Evolutionary conservation across 2,888 invertebrate species (phyloP), one percentile per base, ranked within the genome.

Genomic region (Ochropacha duplaris): DNA sequence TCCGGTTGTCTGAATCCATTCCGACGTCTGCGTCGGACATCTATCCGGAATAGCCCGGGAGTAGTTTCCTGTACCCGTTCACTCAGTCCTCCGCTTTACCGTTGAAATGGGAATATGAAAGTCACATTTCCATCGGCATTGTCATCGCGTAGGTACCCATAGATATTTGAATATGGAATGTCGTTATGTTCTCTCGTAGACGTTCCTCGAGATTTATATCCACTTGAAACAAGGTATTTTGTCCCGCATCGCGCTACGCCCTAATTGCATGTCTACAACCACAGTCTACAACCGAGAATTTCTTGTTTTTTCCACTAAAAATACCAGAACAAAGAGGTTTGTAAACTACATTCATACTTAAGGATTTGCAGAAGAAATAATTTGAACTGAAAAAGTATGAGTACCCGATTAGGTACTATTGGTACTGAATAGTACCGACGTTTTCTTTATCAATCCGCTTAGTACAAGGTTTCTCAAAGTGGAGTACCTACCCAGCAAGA

Each of bases 131-230:
- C 60, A 64, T 60, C 61, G 60, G 58, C 51, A 69, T 69, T 71
- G 67, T 67, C 61, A 62, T 50, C 56, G 61, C 39, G 44, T 31
- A 31, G 31, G 31, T 56, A 66, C 55, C 55, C 61, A 65, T 11
- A 51, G 67, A 72, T 66, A 75, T 79, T 79, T 75, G 75, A 81
- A 81, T 79, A 77, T 73, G 72, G 72, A 81, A 81, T 76, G 76
- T 74, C 71, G 71, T 66, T 74, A 75, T 78, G 76, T 76, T 75
- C 66, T 60, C 65, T 62, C 58, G 57, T 58, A 61, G 61, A 66
- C 61, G 61, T 19, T 56, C 57, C 66, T 57, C 54, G 61, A 61
- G 66, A 74, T 79, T 80, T 78, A 79, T 80, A 81, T 83, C 71
- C 67, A 68, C 71, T 76, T 63, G 70, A 73, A 65, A 73, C 67